Conservation (phyloP, 1,140 invertebrate species). For the Drosophila aff. region DNA sequence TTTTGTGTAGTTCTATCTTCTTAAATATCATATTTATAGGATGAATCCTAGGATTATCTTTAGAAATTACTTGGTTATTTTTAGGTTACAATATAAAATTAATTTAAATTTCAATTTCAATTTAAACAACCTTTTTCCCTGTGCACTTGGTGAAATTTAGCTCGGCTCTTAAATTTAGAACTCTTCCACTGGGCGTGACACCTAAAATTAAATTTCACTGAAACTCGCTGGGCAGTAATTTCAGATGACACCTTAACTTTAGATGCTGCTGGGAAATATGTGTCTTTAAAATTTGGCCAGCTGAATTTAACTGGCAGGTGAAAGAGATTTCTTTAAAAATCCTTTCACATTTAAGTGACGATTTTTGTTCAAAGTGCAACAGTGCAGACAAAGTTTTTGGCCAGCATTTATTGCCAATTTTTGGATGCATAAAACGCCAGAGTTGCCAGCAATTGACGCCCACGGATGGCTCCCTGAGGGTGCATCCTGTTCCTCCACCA, state of each 20-base stretch:
- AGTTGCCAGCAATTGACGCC: slow-evolving; percentile 73
- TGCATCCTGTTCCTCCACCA: slow-evolving; percentile 1
- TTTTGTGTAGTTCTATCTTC: neutral
- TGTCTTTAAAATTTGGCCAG: slow-evolving; percentile 16
- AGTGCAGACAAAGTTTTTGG: slow-evolving; percentile 67
- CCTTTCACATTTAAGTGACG: neutral
- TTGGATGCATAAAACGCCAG: slow-evolving; percentile 78
- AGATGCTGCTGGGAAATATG: neutral
- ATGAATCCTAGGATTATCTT: neutral
- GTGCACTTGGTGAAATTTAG: slow-evolving; percentile 16
- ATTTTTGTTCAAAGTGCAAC: slow-evolving; percentile 34
- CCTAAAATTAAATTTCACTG: slow-evolving; percentile 17
- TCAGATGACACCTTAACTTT: slow-evolving; percentile 9
- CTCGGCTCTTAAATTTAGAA: slow-evolving; percentile 1
- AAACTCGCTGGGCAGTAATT: slow-evolving; percentile 8
- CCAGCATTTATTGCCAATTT: slow-evolving; percentile 79
- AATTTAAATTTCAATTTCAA: too few species aligned
- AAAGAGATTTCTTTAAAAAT: neutral
- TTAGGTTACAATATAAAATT: neutral
- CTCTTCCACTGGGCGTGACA: slow-evolving; percentile 2
- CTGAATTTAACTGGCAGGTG: neutral
- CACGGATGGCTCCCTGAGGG: slow-evolving; percentile 38
- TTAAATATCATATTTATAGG: neutral
- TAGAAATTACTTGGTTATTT: neutral
- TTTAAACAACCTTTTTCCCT: neutral